These are phyloP conservation scores for Catharus fuscescens DNA, from an alignment of 2,113 vertebrate genomes.

Conservation along the genomic window DNA sequence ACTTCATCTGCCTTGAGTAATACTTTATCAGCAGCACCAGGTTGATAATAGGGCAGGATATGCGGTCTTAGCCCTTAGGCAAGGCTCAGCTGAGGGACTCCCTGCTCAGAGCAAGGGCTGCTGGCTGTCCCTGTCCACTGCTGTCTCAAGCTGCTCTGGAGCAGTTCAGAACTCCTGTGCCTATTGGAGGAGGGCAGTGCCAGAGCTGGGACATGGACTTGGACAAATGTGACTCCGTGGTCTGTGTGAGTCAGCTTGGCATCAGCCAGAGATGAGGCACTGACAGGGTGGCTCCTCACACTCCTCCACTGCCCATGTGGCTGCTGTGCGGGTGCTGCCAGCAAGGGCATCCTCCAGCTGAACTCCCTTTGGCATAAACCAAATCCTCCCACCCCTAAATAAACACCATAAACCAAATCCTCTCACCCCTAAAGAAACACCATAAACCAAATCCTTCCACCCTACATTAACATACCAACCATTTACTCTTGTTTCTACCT, in stretches of 20 bases:
- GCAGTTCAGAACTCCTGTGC: neutral
- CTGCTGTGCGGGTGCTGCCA: neutral
- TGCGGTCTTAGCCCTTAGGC: neutral
- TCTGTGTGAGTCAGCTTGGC: fast-evolving
- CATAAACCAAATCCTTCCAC: neutral
- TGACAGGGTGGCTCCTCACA: neutral
- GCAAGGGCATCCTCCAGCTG: neutral
- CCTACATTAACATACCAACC: neutral
- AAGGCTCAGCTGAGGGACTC: neutral
- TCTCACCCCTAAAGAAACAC: neutral
- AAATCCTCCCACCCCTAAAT: neutral
- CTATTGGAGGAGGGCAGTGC: neutral
- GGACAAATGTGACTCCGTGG: neutral
- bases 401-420: neutral
- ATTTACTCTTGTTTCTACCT: neutral
- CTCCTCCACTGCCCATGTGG: fast-evolving
- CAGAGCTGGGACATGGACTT: neutral
- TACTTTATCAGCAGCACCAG: neutral
- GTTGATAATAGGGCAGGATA: neutral
- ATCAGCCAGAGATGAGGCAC: neutral
- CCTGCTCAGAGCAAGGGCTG: neutral
- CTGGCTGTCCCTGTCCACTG: neutral
- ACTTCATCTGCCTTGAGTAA: neutral
- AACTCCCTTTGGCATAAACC: neutral
- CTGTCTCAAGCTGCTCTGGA: neutral